phyloP scores from a whole-genome alignment of 2,797 vertebrate genomes.

The Lindbergichthys nudifrons region DNA sequence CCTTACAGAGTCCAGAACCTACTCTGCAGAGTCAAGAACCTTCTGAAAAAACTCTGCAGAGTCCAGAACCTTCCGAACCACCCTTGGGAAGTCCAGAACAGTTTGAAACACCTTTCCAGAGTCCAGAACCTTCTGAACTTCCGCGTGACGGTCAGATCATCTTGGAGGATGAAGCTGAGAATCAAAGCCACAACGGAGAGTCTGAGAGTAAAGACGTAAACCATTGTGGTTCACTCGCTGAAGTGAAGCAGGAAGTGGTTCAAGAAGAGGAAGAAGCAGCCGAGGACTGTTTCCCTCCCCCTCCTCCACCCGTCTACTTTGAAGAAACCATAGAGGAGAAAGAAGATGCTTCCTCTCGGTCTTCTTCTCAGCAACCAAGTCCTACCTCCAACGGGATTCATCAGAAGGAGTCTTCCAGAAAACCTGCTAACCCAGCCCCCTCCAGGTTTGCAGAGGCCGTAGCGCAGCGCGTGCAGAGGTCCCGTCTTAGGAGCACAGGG shows the following conservation, averaged over 20 bases:
- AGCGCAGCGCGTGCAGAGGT: constrained; percentile 87
- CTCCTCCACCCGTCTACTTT: constrained; percentile 72
- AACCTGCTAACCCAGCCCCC: constrained; percentile 46
- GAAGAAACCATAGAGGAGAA: constrained; percentile 34
- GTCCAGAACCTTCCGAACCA: too few relatives aligned
- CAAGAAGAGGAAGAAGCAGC: constrained; percentile 17
- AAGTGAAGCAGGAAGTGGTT: constrained; percentile 5
- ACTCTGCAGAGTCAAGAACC: not conserved
- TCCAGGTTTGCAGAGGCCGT: constrained; percentile 93
- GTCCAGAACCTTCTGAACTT: constrained; percentile 26
- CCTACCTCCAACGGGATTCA: not conserved
- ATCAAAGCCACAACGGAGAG: not conserved
- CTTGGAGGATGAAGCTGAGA: not conserved
- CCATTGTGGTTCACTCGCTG: not conserved
- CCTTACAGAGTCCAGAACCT: not conserved
- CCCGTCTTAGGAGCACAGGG: constrained; percentile 77
- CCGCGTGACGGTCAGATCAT: constrained; percentile 83
- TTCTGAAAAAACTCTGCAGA: too few relatives aligned
- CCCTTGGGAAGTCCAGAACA: not conserved
- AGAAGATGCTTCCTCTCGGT: not conserved
- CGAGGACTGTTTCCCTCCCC: constrained; percentile 65
- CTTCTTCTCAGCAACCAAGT: not conserved
- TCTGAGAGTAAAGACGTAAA: constrained; percentile 4
- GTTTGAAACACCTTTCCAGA: not conserved
- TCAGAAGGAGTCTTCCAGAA: too few relatives aligned